A percentile compares a stretch with the other conserved stretches of the same genome.
phyloP scores from a whole-genome alignment of 2,888 invertebrate genomes.

The Trimorus sp. region DNA sequence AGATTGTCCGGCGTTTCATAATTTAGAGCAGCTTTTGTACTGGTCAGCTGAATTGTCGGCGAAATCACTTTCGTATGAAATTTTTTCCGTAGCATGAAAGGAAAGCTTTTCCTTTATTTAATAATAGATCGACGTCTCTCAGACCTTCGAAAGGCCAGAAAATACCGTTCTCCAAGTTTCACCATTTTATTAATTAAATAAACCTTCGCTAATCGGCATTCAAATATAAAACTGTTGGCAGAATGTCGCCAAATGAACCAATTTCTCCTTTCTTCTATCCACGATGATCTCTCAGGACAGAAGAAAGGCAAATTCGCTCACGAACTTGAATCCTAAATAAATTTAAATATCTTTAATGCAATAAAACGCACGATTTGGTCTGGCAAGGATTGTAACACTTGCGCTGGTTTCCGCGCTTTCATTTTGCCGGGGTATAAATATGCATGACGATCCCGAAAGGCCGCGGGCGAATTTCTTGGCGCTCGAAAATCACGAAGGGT shows the following conservation, averaged over 20 bases:
- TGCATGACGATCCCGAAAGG: constrained; percentile 56
- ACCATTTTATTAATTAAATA: too few species aligned
- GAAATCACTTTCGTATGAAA: background rate
- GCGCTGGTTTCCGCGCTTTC: constrained; percentile 45
- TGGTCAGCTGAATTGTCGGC: background rate
- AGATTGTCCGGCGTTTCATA: constrained; percentile 34
- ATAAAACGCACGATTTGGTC: constrained; percentile 51
- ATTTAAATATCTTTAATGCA: constrained; percentile 53
- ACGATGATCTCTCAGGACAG: background rate
- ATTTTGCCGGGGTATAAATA: constrained; percentile 59
- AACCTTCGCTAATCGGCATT: too few species aligned
- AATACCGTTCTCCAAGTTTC: too few species aligned
- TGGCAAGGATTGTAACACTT: constrained; percentile 56
- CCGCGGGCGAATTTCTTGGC: constrained; percentile 57
- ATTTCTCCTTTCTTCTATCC: background rate
- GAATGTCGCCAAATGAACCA: constrained; percentile 16
- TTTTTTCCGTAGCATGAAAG: background rate
- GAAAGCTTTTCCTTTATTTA: background rate
- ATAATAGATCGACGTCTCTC: too few species aligned
- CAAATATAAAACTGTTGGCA: background rate
- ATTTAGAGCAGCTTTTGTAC: constrained; percentile 41
- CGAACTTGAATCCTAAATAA: constrained; percentile 41
- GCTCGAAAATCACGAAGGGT: constrained; percentile 63
- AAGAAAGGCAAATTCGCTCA: constrained; percentile 16
- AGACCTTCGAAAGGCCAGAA: too few species aligned